phyloP scores from a whole-genome alignment of 2,797 vertebrate species.

The Pipistrellus nathusii region DNA sequence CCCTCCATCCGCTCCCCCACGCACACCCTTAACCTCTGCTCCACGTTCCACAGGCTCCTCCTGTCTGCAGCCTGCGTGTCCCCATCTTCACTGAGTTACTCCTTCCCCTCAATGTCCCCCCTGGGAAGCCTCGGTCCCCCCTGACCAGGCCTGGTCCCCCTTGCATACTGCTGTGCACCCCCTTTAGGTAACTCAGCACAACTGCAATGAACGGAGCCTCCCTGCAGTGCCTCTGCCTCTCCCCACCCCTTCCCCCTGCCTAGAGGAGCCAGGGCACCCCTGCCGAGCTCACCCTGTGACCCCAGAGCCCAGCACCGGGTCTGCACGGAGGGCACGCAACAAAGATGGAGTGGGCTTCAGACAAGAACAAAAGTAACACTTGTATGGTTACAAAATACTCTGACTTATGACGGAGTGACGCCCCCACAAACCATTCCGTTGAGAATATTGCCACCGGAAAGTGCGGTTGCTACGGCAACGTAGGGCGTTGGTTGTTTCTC shows the following conservation, averaged over 20 bases:
- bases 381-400: neutral
- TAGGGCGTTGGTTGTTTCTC: neutral
- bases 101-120: neutral
- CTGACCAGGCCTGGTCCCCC: neutral
- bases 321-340: fast-evolving
- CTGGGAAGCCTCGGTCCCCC: neutral
- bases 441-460: neutral
- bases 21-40: neutral
- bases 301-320: neutral
- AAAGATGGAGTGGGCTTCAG: neutral
- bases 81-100: neutral
- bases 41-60: neutral
- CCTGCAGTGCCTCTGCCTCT: neutral
- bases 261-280: neutral
- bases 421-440: neutral
- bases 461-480: neutral
- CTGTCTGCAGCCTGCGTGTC: neutral
- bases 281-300: neutral
- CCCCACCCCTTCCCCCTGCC: no score
- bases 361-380: neutral
- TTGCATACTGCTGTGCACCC: neutral
- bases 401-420: no score
- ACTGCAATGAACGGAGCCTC: neutral
- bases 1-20: fast-evolving
- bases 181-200: neutral